Conservation (phyloP, 2,888 invertebrate genomes). For the Fragum whitleyi region DNA sequence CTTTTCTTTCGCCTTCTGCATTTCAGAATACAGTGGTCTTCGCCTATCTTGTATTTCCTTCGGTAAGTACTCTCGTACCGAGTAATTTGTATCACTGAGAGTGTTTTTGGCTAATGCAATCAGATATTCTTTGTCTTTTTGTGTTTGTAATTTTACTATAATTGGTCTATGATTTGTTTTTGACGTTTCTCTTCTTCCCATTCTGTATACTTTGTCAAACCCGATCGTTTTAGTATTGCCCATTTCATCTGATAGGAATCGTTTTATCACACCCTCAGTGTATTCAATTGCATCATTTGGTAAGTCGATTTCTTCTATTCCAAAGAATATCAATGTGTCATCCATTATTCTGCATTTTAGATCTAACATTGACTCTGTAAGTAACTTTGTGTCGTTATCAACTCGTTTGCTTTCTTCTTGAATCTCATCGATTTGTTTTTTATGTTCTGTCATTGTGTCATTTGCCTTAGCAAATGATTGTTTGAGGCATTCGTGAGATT, state of each 20-base stretch:
- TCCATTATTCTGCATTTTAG: constrained; percentile 8
- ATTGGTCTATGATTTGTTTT: neutral
- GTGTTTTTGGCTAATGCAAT: neutral
- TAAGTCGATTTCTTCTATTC: neutral
- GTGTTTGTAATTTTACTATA: neutral
- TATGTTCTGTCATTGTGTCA: neutral
- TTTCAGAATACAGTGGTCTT: constrained; percentile 14
- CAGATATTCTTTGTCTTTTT: constrained; percentile 3
- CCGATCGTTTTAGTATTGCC: neutral
- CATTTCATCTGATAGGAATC: neutral
- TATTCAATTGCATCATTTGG: neutral
- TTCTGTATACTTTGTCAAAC: neutral
- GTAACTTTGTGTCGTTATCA: neutral
- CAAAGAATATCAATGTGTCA: too few species aligned
- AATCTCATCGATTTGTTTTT: neutral
- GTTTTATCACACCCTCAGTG: neutral
- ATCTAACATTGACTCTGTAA: constrained; percentile 11
- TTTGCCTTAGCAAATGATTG: neutral
- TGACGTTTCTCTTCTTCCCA: neutral
- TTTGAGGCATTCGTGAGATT: constrained; percentile 3
- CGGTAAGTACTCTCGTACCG: neutral
- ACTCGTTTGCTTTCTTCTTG: constrained; percentile 7
- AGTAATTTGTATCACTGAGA: neutral
- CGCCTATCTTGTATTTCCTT: constrained; percentile 23
- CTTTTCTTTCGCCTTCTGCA: constrained; percentile 19